Evolutionary conservation across 2,888 invertebrate genomes (phyloP), one percentile per base, ranked within the genome.

Genomic region (Plebejus anna): DNA sequence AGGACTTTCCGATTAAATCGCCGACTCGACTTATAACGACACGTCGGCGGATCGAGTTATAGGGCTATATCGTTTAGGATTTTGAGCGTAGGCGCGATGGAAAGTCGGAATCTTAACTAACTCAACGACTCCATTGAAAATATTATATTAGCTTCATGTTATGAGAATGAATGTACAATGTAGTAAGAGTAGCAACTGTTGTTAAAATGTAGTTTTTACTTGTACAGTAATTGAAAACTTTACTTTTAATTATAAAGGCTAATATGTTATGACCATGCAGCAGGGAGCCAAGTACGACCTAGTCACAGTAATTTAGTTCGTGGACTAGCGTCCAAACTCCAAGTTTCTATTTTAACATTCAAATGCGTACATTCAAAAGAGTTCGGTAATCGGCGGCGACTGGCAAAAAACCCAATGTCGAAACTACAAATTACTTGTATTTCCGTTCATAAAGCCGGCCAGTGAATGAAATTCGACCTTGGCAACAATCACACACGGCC

Each of bases 1-100:
- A 86, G 87, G 87, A 87, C 85, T 84, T 87, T 87, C 87, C 87
- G 87, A 86, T 88, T 84, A 81, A 79, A 79, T 66, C 51, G 28
- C 73, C 22, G 28, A 22, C 73, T 28, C 32, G 73, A 73, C 28
- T 73, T 32, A 55, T 73, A 55, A 55, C 73, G 32, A 22, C 73
- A 42, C 71, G 73, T 16, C 66, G 32, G 1, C 66, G 13, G 28
- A 73, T 55, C 73, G 32, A 32, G 28, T 51, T 42, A 72, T 28
- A 73, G 51, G 28, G 51, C 16, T 73, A 55, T 32, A 72, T 47
- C 55, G 73, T 51, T 42, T 51, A 51, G 28, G 42, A 1, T 73
- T 73, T 22, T 32, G 22, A 32, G 32, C 32, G 66, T 66, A 66
- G 66, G 28, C 28, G 66, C 32, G 28, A 66, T 32, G 32, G 13